Base-by-base conservation (phyloP, 2,797 vertebrate species). In the Karalla daura region DNA sequence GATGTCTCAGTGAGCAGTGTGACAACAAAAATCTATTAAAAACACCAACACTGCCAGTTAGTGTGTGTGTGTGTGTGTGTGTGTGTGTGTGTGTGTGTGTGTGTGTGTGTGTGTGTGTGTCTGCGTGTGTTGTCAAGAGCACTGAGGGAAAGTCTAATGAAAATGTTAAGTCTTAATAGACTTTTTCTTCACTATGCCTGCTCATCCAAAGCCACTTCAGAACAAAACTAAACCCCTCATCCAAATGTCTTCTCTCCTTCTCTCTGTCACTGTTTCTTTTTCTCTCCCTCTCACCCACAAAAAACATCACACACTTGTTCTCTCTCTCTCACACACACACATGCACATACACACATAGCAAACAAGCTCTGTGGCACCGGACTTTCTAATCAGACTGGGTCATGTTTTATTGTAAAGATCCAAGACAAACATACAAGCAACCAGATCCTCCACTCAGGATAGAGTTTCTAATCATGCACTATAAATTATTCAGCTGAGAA, bases 401-500 rank as follows among this genome's bases (percentile, higher is more conserved):
- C 86, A 88, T 89, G 91, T 92, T 91, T 85, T 88, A 87, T 92
- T 91, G 90, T 93, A 91, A 93, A 94, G 92, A 91, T 87, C 87
- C 75, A 92, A 91, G 90, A 88, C 84, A 86, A 69, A 89, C 86
- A 93, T 92, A 88, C 91, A 93, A 91, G 94, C 89, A 93, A 94
- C 91, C 80, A 90, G 89, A 92, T 91, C 86, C 87, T 79, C 63
- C 53, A 91, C 87, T 91, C 80, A 84, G 91, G 86, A 91, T 86
- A 94, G 89, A 88, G 93, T 96, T 96, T 95, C 94, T 95, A 95
- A 95, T 95, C 93, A 94, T 86, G 81, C 58, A 80, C 83, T 78
- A 95, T 96, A 94, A 96, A 96, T 96, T 94, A 96, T 96, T 96
- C 94, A 96, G 90, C 65, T 81, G 79, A 67, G 83, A 92, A 93